A percentile compares a stretch with the other conserved stretches of the same genome.
These are phyloP conservation scores for Caiman crocodilus DNA, from an alignment of 2,797 vertebrate species.

Conservation along the genomic window DNA sequence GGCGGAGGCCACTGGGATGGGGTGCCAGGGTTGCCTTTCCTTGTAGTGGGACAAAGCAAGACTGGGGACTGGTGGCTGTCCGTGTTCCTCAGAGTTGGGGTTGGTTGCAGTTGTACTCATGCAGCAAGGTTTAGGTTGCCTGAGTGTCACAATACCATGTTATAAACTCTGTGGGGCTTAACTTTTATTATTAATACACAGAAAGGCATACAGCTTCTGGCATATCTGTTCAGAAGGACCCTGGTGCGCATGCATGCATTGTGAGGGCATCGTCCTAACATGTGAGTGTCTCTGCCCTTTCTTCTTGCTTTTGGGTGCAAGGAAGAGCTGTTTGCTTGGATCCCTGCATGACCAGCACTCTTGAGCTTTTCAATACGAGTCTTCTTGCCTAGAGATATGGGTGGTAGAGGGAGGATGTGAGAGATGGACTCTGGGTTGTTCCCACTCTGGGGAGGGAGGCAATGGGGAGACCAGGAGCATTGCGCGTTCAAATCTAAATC, in stretches of 20 bases:
- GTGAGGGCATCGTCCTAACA: background rate
- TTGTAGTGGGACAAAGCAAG: too few relatives aligned
- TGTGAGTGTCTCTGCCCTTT: too few relatives aligned
- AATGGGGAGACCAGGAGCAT: background rate
- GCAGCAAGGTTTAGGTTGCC: too few relatives aligned
- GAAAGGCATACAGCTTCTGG: too few relatives aligned
- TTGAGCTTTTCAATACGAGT: too few relatives aligned
- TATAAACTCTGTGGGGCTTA: background rate
- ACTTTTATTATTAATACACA: background rate
- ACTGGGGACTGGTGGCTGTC: too few relatives aligned
- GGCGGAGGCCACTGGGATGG: too few relatives aligned
- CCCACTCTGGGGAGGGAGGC: background rate
- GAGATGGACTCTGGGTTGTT: background rate
- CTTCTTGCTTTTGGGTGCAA: background rate
- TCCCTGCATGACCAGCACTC: background rate
- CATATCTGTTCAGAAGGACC: background rate
- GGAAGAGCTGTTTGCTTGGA: background rate
- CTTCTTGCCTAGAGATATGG: accelerated
- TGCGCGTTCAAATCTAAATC: background rate
- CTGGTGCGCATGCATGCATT: background rate
- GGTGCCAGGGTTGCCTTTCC: too few relatives aligned
- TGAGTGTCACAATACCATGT: background rate
- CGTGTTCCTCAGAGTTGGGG: too few relatives aligned
- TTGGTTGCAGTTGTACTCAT: too few relatives aligned
- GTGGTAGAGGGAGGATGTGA: accelerated